phyloP scores from a whole-genome alignment of 2,888 invertebrate species.

The Meiosimyza decipiens region DNA sequence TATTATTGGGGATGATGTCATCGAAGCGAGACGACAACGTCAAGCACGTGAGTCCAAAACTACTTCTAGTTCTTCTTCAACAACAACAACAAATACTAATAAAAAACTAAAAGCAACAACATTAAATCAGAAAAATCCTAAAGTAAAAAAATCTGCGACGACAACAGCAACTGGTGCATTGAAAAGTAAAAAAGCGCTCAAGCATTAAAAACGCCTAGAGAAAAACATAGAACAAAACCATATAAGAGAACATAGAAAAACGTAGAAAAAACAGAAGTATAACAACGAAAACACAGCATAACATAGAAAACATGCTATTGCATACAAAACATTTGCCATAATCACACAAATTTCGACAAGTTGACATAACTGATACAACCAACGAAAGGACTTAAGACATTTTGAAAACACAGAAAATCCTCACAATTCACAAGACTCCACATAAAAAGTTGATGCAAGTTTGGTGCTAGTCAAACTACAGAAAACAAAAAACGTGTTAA shows the following conservation, averaged over 20 bases:
- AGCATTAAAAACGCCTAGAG: conserved; percentile 48
- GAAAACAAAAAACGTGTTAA: conserved; percentile 26
- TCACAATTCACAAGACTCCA: background rate
- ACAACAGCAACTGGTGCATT: conserved; percentile 57
- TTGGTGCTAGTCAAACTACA: conserved; percentile 65
- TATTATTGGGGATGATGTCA: conserved; percentile 73
- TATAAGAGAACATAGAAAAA: too few relatives aligned
- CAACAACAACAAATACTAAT: conserved; percentile 56
- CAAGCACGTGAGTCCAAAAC: conserved; percentile 88
- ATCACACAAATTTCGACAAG: too few relatives aligned
- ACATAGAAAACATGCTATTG: too few relatives aligned
- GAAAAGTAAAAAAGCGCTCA: conserved; percentile 62
- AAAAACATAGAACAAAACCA: conserved; percentile 32
- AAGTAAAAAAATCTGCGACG: conserved; percentile 59
- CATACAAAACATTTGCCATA: too few relatives aligned
- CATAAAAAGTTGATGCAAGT: conserved; percentile 50
- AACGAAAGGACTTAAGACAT: too few relatives aligned
- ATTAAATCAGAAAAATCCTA: conserved; percentile 36
- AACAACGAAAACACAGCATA: too few relatives aligned
- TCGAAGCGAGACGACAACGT: conserved; percentile 72
- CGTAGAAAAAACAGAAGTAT: too few relatives aligned
- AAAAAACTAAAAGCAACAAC: conserved; percentile 48
- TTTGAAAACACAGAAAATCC: too few relatives aligned
- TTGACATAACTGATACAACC: too few relatives aligned
- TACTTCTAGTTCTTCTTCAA: conserved; percentile 64